These are phyloP conservation scores for Typhlichthys eigenmanni DNA, from an alignment of 2,797 vertebrate species.

Conservation along the genomic window DNA sequence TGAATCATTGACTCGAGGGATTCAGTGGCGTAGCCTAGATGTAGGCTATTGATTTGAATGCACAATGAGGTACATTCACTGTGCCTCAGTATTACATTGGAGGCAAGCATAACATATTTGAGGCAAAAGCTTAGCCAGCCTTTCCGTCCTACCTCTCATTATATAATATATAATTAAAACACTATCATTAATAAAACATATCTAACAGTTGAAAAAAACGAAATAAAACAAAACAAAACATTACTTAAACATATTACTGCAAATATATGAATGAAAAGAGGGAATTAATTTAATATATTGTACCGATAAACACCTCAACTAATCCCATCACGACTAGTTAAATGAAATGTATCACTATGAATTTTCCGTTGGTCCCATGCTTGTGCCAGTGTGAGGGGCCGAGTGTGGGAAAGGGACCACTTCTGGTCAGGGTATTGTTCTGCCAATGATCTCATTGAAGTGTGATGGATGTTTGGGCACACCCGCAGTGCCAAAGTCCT, in stretches of 20 bases:
- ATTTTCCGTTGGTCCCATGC: slow-evolving; percentile 35
- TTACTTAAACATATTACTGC: neutral
- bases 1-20: slow-evolving; percentile 56
- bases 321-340: slow-evolving; percentile 53
- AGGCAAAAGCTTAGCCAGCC: slow-evolving; percentile 14
- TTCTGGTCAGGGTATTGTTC: slow-evolving; percentile 64
- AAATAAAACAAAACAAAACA: slow-evolving; percentile 52
- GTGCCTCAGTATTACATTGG: slow-evolving; percentile 28
- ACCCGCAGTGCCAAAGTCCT: slow-evolving; percentile 59
- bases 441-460: slow-evolving; percentile 35
- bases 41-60: slow-evolving; percentile 53
- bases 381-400: slow-evolving; percentile 33
- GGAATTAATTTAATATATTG: slow-evolving; percentile 39
- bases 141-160: neutral
- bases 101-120: slow-evolving; percentile 2
- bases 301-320: slow-evolving; percentile 30
- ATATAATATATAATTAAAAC: no score
- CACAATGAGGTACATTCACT: slow-evolving; percentile 31
- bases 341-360: slow-evolving; percentile 53
- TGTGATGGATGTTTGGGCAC: slow-evolving; percentile 57
- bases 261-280: slow-evolving; percentile 23
- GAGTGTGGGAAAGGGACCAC: slow-evolving; percentile 66
- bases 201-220: slow-evolving; percentile 8
- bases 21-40: slow-evolving; percentile 35
- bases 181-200: neutral